A percentile compares a stretch with the other conserved stretches of the same genome.
phyloP scores from a whole-genome alignment of 2,888 invertebrate genomes.

The Syrista parreyssii region DNA sequence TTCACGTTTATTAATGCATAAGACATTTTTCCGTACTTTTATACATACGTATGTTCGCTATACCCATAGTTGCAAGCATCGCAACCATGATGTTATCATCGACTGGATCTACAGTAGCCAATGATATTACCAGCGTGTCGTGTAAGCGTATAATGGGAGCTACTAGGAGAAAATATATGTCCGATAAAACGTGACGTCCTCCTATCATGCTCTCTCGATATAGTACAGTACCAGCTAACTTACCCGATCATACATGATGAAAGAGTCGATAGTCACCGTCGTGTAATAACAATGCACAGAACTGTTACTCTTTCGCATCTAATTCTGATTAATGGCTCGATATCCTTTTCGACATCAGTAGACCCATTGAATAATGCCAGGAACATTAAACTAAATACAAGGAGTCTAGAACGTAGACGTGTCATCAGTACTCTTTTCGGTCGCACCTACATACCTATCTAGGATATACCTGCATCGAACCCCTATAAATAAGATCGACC shows the following conservation, averaged over 20 bases:
- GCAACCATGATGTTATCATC: background rate
- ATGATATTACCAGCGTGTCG: background rate
- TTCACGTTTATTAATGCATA: background rate
- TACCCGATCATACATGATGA: background rate
- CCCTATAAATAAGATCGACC: background rate
- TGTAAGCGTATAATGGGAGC: background rate
- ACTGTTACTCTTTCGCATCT: conserved; percentile 11
- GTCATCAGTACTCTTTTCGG: background rate
- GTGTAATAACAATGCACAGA: background rate
- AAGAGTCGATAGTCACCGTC: background rate
- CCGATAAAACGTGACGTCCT: background rate
- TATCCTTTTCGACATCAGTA: conserved; percentile 3
- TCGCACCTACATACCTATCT: background rate
- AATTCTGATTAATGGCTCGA: conserved; percentile 22
- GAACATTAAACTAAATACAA: background rate
- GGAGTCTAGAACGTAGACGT: background rate
- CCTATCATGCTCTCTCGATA: background rate
- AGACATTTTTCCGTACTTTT: background rate
- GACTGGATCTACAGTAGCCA: background rate
- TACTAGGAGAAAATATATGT: background rate
- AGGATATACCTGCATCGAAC: background rate
- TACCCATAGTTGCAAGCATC: background rate
- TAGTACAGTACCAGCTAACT: background rate
- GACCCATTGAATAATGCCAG: background rate
- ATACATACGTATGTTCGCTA: background rate